These are phyloP conservation scores for Botia kubotai DNA, from an alignment of 2,797 vertebrate genomes.

Conservation along the genomic window DNA sequence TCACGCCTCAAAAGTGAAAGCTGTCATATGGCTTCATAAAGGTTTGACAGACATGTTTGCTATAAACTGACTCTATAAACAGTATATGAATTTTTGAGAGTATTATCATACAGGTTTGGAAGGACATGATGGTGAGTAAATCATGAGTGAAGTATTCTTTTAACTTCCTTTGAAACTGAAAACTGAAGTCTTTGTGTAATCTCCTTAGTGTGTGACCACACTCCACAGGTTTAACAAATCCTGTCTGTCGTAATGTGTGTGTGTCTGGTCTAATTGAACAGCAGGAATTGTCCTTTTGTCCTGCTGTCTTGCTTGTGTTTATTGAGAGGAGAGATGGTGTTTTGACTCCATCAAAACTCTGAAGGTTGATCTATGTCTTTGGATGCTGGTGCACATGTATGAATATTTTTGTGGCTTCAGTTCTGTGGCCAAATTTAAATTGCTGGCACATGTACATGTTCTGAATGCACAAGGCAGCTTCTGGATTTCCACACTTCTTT, in stretches of 20 bases:
- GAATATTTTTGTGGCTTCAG: not conserved
- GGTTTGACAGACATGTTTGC: not conserved
- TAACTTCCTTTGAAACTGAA: not conserved
- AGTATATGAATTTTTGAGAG: too few species aligned
- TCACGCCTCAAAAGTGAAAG: too few species aligned
- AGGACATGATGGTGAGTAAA: not conserved
- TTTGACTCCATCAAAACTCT: slow-evolving; percentile 7
- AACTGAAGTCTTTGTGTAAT: not conserved
- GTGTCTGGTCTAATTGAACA: slow-evolving; percentile 18
- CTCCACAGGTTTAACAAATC: slow-evolving; percentile 23
- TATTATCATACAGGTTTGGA: not conserved
- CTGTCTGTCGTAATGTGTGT: slow-evolving; percentile 26
- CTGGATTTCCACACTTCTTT: slow-evolving; percentile 36
- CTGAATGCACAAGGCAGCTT: slow-evolving; percentile 35
- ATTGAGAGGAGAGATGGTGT: not conserved
- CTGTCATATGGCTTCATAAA: not conserved
- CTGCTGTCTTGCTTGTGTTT: slow-evolving; percentile 7
- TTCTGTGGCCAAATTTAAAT: slow-evolving; percentile 6
- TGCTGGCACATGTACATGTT: slow-evolving; percentile 8
- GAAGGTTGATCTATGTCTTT: not conserved
- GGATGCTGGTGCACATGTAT: not conserved
- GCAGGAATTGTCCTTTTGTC: slow-evolving; percentile 24
- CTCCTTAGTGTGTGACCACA: slow-evolving; percentile 10
- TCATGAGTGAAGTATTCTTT: not conserved
- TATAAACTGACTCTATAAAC: too few species aligned